Base-by-base conservation (phyloP, 2,888 invertebrate genomes). In the Brenthis hecate region DNA sequence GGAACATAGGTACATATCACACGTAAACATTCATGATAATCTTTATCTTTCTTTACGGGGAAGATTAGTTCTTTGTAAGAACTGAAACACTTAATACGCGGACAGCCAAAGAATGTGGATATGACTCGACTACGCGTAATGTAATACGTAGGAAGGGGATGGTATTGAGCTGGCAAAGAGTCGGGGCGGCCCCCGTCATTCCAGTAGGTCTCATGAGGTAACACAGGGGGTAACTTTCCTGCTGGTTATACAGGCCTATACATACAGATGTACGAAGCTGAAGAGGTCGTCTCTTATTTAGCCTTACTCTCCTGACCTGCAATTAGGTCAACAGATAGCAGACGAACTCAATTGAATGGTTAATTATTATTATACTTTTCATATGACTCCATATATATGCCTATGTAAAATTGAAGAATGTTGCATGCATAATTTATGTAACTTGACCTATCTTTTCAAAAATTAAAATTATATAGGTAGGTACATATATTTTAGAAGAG, bases 121-220 rank as follows among this genome's bases (percentile, higher is more conserved):
- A 60, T 66, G 56, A 69, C 60, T 54, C 54, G 56, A 14, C 66
- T 66, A 66, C 58, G 65, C 71, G 69, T 72, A 72, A 72, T 66
- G 69, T 69, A 72, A 72, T 68, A 70, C 72, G 70, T 72, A 70
- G 69, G 61, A 67, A 70, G 71, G 71, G 69, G 68, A 65, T 66
- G 73, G 73, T 70, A 66, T 73, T 68, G 66, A 73, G 70, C 66
- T 65, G 65, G 68, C 73, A 64, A 72, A 83, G 77, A 75, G 85
- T 81, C 80, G 81, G 85, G 81, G 80, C 81, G 82, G 82, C 85
- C 86, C 80, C 85, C 86, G 82, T 75, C 81, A 81, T 77, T 78
- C 82, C 85, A 83, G 84, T 83, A 80, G 83, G 81, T 80, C 75
- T 77, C 77, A 78, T 80, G 81, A 79, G 83, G 80, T 76, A 81